Evolutionary conservation across 2,797 vertebrate genomes (phyloP), one percentile per base, ranked within the genome.

Genomic region (Argentina silus): DNA sequence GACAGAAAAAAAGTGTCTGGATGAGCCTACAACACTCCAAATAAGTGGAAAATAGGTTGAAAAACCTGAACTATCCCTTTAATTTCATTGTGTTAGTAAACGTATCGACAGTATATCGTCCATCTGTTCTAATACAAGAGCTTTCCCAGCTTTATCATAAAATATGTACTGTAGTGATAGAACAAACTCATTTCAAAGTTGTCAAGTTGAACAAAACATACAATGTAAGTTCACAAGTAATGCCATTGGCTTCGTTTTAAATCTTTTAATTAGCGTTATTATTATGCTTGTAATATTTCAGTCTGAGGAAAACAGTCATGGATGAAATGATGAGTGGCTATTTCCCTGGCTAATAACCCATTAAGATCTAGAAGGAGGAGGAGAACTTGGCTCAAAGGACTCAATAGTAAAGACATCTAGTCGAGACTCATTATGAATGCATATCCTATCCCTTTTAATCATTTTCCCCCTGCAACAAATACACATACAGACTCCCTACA

Each of bases 401-500:
- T 53, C 15, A 53, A 15, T 53, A n/a, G 51, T 53, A 53, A 7
- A 15, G 17, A 53, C 7, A 53, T 53, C 7, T 53, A 53, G 14
- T 15, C 51, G 7, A 15, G 6, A 53, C 5, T 53, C 50, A 53
- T 53, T 14, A 15, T 2, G 15, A 6, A 14, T 53, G 15, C 15
- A 15, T 53, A 15, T 17, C 15, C 17, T 53, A n/a, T 23, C 23
- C 19, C 6, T 12, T 10, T 3, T 6, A 60, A 36, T 60, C 8
- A 14, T 60, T 60, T 10, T 36, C 10, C 10, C 2, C 51, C 51
- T 14, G 63, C 43, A 65, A 45, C n/a, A 63, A 14, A 14, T 27
- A 17, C 10, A 65, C n/a, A 21, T 44, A n/a, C 9, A 77, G 68
- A 75, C 74, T 53, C 27, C 59, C 56, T 27, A 67, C 43, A 64